Base-by-base conservation (phyloP, 92 coral and sea anemone genomes). In the Siderastrea siderea region DNA sequence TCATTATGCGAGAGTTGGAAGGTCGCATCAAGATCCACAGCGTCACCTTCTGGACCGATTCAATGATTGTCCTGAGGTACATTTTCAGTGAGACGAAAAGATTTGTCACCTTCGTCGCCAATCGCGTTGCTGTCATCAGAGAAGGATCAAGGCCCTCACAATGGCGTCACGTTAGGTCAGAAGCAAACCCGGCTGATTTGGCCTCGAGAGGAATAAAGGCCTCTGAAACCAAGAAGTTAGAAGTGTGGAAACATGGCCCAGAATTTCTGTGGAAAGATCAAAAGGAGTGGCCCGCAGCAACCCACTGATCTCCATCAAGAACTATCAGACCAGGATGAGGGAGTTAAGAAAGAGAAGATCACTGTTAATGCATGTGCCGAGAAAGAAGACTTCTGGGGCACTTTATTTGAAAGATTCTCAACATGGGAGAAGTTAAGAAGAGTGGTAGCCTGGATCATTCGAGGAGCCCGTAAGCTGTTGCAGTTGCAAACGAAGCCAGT, bases 321-420 rank as follows among this genome's bases (percentile, higher is more conserved):
- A 63, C 84, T 85, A 17, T 70, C 86, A 69, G 93, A 90, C 46
- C 78, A 85, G 3, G 90, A 84, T 73, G 90, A 90, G 74, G 90
- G 90, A 70, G 90, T 90, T 45, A 90, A 79, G 77, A 90, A 80
- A 86, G 93, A 90, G 53, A 89, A 84, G 78, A 68, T 84, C 61
- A 69, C 83, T 68, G 79, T 82, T 26, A 45, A 61, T 57, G 9
- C 88, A 26, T 26, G 38, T 26, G 38, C 38, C 38, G 38, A 26
- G 38, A 26, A 55, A 47, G 80, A 44, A 16, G 71, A 61, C 74
- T 89, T 89, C 88, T 67, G 88, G 87, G 63, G 55, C 65, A 26
- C 44, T 57, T 62, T 86, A 57, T 77, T 77, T 14, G 44, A 57
- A 55, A 88, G 88, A 74, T 88, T 72, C 80, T 88, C 92, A 65